Evolutionary conservation across 2,888 invertebrate genomes (phyloP), one percentile per base, ranked within the genome.

Genomic region (Limulus polyphemus): DNA sequence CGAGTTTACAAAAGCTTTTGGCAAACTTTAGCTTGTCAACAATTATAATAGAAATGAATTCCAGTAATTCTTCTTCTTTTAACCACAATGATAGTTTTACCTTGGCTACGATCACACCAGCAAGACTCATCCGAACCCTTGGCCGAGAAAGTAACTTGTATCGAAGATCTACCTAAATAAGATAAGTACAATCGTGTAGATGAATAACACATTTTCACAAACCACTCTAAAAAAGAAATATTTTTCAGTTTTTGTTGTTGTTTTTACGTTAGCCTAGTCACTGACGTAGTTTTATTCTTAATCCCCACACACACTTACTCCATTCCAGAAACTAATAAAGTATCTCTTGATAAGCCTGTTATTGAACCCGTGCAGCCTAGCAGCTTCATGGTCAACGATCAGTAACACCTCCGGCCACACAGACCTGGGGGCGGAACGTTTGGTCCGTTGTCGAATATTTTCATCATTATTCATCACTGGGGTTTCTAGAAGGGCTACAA

Each of bases 241-340:
- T 3, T 32, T 32, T 32, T 32, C 32, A 32, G 32, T 32, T 32
- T 32, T 32, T 32, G 32, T 32, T 32, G 32, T 32, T 32, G 7
- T 32, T 32, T 32, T 32, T 32, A 32, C 32, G 32, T 32, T 32
- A 32, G 32, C n/a, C n/a, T n/a, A n/a, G n/a, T n/a, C n/a, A n/a
- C n/a, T n/a, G n/a, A n/a, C n/a, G n/a, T n/a, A n/a, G n/a, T 5
- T 32, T 32, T 32, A 32, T 32, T 32, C 32, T 32, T 32, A 32
- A 32, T 32, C 32, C 32, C 32, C 32, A 32, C 32, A 11, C 46
- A 49, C n/a, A 64, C 69, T 69, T 65, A 70, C 93, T 56, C 93
- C 93, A 76, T 93, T 93, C 92, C 93, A 93, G 77, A 94, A 94
- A 52, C 91, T 91, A 54, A 93, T 90, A 76, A 93, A 93, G 76